phyloP scores from a whole-genome alignment of 2,113 vertebrate species.

The Leucoraja erinaceus region DNA sequence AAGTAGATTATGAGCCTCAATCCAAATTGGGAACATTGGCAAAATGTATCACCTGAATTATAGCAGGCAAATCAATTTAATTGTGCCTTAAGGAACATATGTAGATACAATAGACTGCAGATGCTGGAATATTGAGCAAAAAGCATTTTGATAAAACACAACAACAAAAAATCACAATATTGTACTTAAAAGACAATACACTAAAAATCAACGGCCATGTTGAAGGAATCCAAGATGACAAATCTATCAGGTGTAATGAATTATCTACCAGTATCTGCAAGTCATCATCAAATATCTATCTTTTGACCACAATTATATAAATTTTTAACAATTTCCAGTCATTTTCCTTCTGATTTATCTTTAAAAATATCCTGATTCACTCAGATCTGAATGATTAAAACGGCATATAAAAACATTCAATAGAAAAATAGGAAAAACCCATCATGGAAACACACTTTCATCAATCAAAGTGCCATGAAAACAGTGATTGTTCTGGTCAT shows the following conservation, averaged over 20 bases:
- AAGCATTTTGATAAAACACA: background rate
- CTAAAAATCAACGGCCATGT: background rate
- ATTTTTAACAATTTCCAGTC: background rate
- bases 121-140: no score
- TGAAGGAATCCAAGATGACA: background rate
- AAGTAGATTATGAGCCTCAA: background rate
- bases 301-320: background rate
- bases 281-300: background rate
- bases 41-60: background rate
- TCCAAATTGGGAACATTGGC: background rate
- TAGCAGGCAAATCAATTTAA: background rate
- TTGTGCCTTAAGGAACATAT: background rate
- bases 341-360: background rate
- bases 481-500: conserved; percentile 17
- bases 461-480: background rate
- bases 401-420: background rate
- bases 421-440: background rate
- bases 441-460: conserved; percentile 20
- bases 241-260: no score
- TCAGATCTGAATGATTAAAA: background rate
- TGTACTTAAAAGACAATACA: background rate
- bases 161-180: background rate
- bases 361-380: background rate
- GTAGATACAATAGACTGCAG: no score
- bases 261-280: background rate